Base-by-base conservation (phyloP, 1,140 invertebrate species). In the Apocrypta bakeri region DNA sequence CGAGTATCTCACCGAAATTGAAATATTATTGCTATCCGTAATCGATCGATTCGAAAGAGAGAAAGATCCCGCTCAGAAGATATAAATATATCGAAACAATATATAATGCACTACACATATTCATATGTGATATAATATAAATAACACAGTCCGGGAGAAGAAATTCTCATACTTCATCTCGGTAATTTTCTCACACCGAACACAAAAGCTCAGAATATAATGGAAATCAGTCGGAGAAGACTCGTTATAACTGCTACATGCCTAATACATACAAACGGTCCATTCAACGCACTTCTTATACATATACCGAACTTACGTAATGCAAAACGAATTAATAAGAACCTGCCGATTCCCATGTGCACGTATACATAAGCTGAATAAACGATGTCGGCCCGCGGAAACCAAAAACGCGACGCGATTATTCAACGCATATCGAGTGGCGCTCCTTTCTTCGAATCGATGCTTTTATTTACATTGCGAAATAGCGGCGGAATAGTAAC, bases 241-340 rank as follows among this genome's bases (percentile, higher is more conserved):
- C 48, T 56, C 21, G 48, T 56, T 56, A 56, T n/a, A 56, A 56
- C n/a, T 56, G 48, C 48, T 56, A 56, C 14, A 17, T 21, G 14
- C 48, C 21, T 17, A n/a, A 4, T n/a, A n/a, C 4, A 48, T 17
- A 56, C 17, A n/a, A 21, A 0, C 2, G 21, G 48, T 56, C 48
- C 48, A n/a, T 56, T 56, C 48, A 56, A 56, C n/a, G 17, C 48
- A 56, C 14, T 17, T 1, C 7, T 2, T 40, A 8, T 21, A 74
- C 31, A 40, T 14, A 33, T 33, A 37, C 14, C 0, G 6, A 27
- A 27, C 25, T 68, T 68, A 78, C 37, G 24, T 27, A 78, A 78
- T 68, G 24, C 24, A 78, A 42, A 78, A 63, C 33, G 40, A 68
- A 78, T 78, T 78, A 78, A 66, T 66, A 78, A 66, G 24, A 21